phyloP scores from a whole-genome alignment of 2,113 vertebrate species.

The Hippopotamus amphibius region DNA sequence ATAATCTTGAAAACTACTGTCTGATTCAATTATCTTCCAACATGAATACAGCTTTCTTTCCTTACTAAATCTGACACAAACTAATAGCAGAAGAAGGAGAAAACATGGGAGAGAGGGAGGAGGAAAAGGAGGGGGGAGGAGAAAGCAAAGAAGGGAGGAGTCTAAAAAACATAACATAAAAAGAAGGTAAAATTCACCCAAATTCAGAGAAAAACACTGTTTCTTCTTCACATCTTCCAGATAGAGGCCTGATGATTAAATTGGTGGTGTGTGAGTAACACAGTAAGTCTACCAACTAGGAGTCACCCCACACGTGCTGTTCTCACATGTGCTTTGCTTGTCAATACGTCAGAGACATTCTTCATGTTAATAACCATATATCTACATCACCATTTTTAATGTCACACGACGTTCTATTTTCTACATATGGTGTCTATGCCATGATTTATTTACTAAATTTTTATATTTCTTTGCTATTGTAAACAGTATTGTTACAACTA shows the following conservation, averaged over 20 bases:
- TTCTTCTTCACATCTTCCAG: background rate
- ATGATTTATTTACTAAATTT: background rate
- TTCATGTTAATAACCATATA: background rate
- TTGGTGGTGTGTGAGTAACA: fast-evolving
- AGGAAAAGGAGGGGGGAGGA: too few relatives aligned
- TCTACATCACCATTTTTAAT: background rate
- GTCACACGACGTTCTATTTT: background rate
- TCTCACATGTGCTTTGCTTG: background rate
- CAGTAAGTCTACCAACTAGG: background rate
- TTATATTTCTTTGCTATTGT: background rate
- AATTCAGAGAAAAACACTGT: background rate
- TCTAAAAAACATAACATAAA: background rate
- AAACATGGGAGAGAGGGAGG: background rate
- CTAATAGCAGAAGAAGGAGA: background rate
- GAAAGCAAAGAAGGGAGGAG: background rate
- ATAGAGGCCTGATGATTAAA: too few relatives aligned
- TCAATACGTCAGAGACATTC: fast-evolving
- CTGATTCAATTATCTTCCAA: background rate
- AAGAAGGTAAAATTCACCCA: background rate
- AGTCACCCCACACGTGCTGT: fast-evolving
- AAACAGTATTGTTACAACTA: background rate
- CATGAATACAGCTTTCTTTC: background rate
- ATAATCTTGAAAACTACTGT: background rate
- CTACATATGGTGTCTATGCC: fast-evolving
- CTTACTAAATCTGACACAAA: background rate